These are phyloP conservation scores for Parambassis ranga DNA, from an alignment of 2,797 vertebrate genomes.

Conservation along the genomic window DNA sequence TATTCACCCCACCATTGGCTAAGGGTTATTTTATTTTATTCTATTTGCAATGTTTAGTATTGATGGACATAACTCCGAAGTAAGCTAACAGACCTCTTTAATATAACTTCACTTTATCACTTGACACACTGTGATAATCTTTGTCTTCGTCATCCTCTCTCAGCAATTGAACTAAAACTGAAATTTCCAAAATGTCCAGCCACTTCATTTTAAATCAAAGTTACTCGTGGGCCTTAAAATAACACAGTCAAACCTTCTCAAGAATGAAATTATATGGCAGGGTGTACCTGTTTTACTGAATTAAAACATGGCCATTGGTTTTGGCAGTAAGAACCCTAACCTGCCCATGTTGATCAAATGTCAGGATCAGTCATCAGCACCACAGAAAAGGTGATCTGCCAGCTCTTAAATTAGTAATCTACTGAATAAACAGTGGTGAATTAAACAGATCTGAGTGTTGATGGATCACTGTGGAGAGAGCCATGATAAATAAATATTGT, in stretches of 20 bases:
- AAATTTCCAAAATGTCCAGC: not conserved
- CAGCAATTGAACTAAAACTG: not conserved
- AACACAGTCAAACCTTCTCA: not conserved
- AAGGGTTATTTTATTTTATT: no score
- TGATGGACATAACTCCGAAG: no score
- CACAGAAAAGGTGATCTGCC: slow-evolving; percentile 34
- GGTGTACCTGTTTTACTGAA: slow-evolving; percentile 15
- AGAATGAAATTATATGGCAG: slow-evolving; percentile 7
- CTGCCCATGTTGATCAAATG: slow-evolving; percentile 11
- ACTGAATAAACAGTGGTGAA: slow-evolving; percentile 56
- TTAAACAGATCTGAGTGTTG: slow-evolving; percentile 48
- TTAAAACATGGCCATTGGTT: slow-evolving; percentile 2
- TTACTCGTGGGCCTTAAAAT: not conserved
- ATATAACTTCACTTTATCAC: not conserved
- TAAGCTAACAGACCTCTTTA: not conserved
- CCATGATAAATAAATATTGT: slow-evolving; percentile 51
- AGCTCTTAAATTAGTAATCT: slow-evolving; percentile 64
- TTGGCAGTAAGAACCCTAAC: slow-evolving; percentile 26
- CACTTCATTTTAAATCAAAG: not conserved
- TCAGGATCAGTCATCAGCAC: slow-evolving; percentile 29
- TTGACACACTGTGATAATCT: not conserved
- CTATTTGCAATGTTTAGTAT: no score
- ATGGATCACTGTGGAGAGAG: slow-evolving; percentile 50
- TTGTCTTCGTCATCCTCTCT: not conserved
- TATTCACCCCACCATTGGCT: no score